Percentiles rank a stretch among this genome's conserved stretches.
Evolutionary conservation across 2,113 vertebrate species (phyloP).

Genomic region (Garra rufa): DNA sequence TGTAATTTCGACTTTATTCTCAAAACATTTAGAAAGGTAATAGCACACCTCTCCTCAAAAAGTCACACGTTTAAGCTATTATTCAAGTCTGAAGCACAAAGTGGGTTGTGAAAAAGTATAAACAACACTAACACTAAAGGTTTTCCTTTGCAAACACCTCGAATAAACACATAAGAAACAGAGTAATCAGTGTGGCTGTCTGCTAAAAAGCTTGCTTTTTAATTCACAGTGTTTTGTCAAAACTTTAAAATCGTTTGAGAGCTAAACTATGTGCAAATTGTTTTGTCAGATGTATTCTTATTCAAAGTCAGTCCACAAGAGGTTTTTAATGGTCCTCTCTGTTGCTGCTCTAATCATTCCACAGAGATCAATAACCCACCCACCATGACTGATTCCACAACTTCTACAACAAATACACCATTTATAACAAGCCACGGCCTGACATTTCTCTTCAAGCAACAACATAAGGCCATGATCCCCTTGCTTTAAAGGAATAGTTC

Average conservation of each 20-base stretch:
- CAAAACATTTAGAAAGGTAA: neutral
- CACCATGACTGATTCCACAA: slow-evolving; percentile 32
- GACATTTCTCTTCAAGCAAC: neutral
- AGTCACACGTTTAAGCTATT: neutral
- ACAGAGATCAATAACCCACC: slow-evolving; percentile 46
- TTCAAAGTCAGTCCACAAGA: slow-evolving; percentile 15
- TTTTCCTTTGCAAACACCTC: neutral
- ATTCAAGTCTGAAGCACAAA: neutral
- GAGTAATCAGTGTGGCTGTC: neutral
- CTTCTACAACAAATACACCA: slow-evolving; percentile 35
- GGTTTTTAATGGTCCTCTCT: slow-evolving; percentile 42
- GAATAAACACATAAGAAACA: neutral
- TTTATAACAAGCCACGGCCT: neutral
- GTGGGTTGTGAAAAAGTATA: neutral
- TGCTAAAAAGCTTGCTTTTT: neutral
- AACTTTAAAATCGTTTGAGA: slow-evolving; percentile 8
- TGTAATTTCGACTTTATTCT: too few species aligned
- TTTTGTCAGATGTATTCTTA: slow-evolving; percentile 46
- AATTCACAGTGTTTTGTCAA: neutral
- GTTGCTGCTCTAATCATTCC: slow-evolving; percentile 47
- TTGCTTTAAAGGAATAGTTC: neutral
- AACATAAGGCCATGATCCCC: neutral
- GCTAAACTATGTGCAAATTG: neutral
- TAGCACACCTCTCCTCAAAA: neutral
- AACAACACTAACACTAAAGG: neutral